These are phyloP conservation scores for Eclectus roratus DNA, from an alignment of 2,113 vertebrate genomes.

Conservation along the genomic window DNA sequence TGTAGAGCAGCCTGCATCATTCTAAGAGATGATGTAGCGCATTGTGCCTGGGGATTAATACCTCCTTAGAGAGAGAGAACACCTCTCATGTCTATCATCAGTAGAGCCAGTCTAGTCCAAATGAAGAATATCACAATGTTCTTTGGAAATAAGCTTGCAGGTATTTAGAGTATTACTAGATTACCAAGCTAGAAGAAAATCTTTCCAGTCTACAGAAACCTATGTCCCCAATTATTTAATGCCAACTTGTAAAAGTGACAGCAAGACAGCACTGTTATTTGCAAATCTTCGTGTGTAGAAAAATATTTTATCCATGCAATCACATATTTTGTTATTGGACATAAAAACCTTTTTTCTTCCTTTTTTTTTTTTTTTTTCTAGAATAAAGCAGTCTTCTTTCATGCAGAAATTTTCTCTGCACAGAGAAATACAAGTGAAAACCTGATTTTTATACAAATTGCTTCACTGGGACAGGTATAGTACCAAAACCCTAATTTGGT, in stretches of 20 bases:
- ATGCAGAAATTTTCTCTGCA: not conserved
- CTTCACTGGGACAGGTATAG: not conserved
- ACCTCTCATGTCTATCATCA: not conserved
- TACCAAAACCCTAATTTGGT: not conserved
- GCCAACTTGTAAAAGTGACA: not conserved
- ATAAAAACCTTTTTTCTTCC: not conserved
- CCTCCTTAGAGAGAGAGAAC: not conserved
- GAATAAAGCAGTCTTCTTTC: not conserved
- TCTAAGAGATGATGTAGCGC: not conserved
- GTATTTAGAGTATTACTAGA: not conserved
- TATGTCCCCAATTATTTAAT: not conserved
- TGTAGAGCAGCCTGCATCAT: not conserved
- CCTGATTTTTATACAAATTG: accelerated
- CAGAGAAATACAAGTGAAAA: not conserved
- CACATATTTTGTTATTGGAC: not conserved
- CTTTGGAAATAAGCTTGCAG: not conserved
- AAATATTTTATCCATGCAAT: accelerated
- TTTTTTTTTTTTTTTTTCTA: not conserved
- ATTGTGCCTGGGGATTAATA: not conserved
- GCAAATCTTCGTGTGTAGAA: not conserved
- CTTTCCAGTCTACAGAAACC: not conserved
- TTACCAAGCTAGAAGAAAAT: not conserved
- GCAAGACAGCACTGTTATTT: not conserved
- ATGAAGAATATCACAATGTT: not conserved
- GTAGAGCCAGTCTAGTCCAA: not conserved